phyloP scores from a whole-genome alignment of 2,113 vertebrate genomes.

The Austrofundulus limnaeus region DNA sequence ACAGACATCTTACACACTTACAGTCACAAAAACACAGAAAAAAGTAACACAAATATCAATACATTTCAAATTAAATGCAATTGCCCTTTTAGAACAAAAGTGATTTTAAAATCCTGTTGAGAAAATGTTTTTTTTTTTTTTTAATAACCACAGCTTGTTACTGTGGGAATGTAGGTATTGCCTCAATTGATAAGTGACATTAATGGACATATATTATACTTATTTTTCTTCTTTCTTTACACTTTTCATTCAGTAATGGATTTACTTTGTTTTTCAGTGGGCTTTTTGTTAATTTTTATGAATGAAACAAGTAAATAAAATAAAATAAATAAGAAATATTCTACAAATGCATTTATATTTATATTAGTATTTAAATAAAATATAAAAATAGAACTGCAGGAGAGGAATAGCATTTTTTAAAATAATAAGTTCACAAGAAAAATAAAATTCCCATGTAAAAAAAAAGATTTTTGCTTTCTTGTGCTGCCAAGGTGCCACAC shows the following conservation, averaged over 20 bases:
- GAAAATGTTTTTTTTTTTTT: background rate
- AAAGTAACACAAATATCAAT: background rate
- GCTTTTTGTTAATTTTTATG: too few relatives aligned
- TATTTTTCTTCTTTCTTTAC: too few relatives aligned
- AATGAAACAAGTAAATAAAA: too few relatives aligned
- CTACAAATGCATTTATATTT: background rate
- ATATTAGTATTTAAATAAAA: background rate
- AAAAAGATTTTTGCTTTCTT: background rate
- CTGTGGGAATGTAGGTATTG: background rate
- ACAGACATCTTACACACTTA: background rate
- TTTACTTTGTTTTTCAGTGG: too few relatives aligned
- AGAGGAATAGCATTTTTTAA: background rate
- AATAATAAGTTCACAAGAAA: background rate
- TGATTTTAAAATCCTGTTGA: slow-evolving; percentile 4
- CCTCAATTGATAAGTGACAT: too few relatives aligned
- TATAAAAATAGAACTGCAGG: background rate
- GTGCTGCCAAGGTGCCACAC: background rate
- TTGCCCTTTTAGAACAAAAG: background rate
- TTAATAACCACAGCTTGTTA: slow-evolving; percentile 1
- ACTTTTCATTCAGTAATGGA: too few relatives aligned
- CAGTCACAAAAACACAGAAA: background rate
- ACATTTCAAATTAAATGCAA: slow-evolving; percentile 2
- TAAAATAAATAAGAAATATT: background rate
- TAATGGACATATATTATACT: too few relatives aligned
- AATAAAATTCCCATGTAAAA: too few relatives aligned